Evolutionary conservation across 2,113 vertebrate genomes (phyloP).

Genomic region (Gymnorhina tibicen): DNA sequence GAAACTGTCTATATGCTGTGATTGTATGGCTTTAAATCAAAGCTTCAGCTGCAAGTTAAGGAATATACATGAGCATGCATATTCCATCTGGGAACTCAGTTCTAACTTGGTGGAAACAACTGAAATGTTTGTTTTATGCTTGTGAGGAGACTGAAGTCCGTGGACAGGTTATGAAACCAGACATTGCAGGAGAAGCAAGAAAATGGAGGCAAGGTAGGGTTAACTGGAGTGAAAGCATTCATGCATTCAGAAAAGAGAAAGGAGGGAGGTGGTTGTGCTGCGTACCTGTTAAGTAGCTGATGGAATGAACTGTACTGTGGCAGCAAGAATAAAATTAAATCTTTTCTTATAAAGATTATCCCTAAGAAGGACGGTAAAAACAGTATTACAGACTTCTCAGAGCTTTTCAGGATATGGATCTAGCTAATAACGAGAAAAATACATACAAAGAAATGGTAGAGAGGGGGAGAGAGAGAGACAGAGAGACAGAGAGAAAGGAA

Average conservation of each 20-base stretch:
- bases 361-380: background rate
- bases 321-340: background rate
- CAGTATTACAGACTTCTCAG: background rate
- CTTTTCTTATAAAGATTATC: background rate
- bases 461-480: background rate
- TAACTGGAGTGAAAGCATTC: background rate
- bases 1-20: background rate
- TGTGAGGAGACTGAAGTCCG: background rate
- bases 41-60: background rate
- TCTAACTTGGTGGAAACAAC: background rate
- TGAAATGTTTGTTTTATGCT: background rate
- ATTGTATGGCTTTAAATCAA: rapidly evolving
- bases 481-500: background rate
- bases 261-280: background rate
- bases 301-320: background rate
- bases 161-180: background rate
- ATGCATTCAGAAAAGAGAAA: background rate
- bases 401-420: background rate
- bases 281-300: background rate
- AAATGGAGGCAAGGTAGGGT: background rate
- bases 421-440: background rate
- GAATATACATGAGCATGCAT: rapidly evolving
- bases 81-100: background rate
- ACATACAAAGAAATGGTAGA: background rate
- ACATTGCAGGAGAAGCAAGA: background rate